Evolutionary conservation across 2,113 vertebrate genomes (phyloP).

Genomic region (Abramis brama): DNA sequence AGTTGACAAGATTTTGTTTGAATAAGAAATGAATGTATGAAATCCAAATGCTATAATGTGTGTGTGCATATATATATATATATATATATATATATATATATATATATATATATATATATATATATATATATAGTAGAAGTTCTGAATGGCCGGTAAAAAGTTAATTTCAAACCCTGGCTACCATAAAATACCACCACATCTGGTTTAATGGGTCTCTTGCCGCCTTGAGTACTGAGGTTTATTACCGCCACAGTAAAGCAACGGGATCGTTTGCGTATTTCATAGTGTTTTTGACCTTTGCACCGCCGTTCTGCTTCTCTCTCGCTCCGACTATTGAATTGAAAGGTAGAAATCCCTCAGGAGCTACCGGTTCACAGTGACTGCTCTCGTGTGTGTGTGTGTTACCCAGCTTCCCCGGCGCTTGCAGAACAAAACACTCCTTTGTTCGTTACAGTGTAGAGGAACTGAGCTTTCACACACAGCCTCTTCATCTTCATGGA

Average conservation of each 20-base stretch:
- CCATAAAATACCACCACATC: neutral
- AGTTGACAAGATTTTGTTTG: too few species aligned
- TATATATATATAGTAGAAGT: too few species aligned
- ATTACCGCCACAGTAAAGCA: neutral
- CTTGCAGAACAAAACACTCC: neutral
- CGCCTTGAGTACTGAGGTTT: neutral
- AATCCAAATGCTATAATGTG: too few species aligned
- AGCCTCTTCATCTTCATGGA: neutral
- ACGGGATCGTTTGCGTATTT: neutral
- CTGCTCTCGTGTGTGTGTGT: neutral
- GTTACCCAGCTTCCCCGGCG: neutral
- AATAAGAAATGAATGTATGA: too few species aligned
- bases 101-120: too few species aligned
- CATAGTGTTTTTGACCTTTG: neutral
- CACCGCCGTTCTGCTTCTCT: too few species aligned
- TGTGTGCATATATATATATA: too few species aligned
- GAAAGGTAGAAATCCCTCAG: constrained; percentile 11
- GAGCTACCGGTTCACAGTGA: neutral
- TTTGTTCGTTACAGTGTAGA: constrained; percentile 17
- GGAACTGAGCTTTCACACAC: neutral
- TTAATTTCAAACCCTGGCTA: too few species aligned
- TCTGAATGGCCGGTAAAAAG: too few species aligned
- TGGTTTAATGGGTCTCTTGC: neutral
- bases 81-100: too few species aligned
- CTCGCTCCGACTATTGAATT: neutral